phyloP scores from a whole-genome alignment of 2,113 vertebrate genomes.

The Axis porcinus region DNA sequence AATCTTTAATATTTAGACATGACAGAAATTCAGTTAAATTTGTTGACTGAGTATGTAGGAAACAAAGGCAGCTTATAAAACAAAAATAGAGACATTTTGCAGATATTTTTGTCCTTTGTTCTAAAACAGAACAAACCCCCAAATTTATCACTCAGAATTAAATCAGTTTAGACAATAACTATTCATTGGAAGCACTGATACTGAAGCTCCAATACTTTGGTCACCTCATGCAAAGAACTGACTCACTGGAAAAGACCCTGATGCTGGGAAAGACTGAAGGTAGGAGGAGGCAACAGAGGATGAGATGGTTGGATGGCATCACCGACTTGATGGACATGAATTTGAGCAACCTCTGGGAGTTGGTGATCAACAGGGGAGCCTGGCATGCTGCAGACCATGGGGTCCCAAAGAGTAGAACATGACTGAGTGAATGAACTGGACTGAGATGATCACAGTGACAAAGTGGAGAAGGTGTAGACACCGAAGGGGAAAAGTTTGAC shows the following conservation, averaged over 20 bases:
- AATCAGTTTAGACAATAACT: constrained; percentile 21
- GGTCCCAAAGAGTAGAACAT: background rate
- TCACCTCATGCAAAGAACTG: background rate
- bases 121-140: background rate
- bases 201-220: background rate
- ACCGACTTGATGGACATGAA: background rate
- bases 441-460: background rate
- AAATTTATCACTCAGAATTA: constrained; percentile 32
- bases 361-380: background rate
- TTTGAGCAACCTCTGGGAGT: background rate
- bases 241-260: background rate
- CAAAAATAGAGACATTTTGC: background rate
- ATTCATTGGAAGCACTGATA: background rate
- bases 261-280: background rate
- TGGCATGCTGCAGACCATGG: background rate
- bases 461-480: background rate
- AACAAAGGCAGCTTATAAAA: background rate
- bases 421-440: background rate
- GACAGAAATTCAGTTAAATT: background rate
- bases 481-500: background rate
- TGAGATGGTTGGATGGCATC: background rate
- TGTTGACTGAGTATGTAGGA: background rate
- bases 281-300: background rate
- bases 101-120: background rate
- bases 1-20: background rate